Percentiles rank a stretch among this genome's conserved stretches.
Evolutionary conservation across 1,140 invertebrate genomes (phyloP).

Genomic region (Amyelois transitella): DNA sequence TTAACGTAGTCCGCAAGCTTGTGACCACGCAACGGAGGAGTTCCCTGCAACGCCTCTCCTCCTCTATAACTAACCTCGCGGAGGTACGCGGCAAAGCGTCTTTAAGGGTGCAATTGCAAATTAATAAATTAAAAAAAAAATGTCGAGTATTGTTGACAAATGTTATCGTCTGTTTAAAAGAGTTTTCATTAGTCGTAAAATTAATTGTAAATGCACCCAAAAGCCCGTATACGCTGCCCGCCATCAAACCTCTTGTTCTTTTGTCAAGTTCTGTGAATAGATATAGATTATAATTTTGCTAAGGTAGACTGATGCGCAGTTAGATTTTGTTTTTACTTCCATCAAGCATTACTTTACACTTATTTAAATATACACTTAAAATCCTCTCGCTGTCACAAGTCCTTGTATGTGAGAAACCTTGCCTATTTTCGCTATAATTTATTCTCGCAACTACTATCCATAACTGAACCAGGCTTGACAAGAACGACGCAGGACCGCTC

Average conservation of each 20-base stretch:
- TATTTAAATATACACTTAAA: background rate
- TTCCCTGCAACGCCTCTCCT: constrained; percentile 61
- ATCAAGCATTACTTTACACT: background rate
- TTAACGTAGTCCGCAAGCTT: constrained; percentile 67
- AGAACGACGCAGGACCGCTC: background rate
- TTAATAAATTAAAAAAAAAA: background rate
- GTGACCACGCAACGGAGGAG: constrained; percentile 62
- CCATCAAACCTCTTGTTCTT: constrained; percentile 41
- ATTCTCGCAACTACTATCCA: background rate
- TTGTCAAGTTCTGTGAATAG: constrained; percentile 19
- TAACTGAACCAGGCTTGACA: background rate
- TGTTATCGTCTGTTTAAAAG: background rate
- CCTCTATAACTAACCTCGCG: constrained; percentile 65
- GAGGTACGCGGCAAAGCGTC: constrained; percentile 53
- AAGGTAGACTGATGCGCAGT: constrained; percentile 38
- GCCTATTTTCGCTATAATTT: background rate
- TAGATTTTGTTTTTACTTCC: constrained; percentile 3
- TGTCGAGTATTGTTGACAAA: background rate
- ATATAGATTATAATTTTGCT: constrained; percentile 34
- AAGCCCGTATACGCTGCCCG: constrained; percentile 32
- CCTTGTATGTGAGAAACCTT: background rate
- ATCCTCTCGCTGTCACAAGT: background rate
- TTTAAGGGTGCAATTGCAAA: constrained; percentile 52
- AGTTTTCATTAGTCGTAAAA: too few relatives aligned
- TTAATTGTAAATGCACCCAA: constrained; percentile 54